Evolutionary conservation across 2,888 invertebrate species (phyloP), one percentile per base, ranked within the genome.

Genomic region (Orthonychiurus folsomi): DNA sequence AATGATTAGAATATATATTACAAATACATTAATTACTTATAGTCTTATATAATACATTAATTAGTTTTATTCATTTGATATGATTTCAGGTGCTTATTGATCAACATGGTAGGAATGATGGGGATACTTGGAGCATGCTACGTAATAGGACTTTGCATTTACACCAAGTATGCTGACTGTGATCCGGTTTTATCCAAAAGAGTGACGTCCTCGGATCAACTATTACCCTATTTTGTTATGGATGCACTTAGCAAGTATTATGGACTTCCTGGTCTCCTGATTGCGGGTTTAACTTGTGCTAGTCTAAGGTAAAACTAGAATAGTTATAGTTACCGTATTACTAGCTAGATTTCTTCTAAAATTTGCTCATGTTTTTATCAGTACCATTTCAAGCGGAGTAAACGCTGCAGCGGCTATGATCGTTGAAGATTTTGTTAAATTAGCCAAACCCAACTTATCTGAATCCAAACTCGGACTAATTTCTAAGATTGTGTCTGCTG

Each of bases 101-200:
- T 85, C 2, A 88, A 89, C 54, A 82, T 86, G 59, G 75, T 85
- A 62, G 87, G 90, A 1, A 80, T 94, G 66, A 84, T 87, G 65
- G 75, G 86, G 18, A 85, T 93, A 24, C 88, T 92, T 76, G 83
- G 86, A n/a, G 81, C 91, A 23, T 92, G 92, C 77, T 89, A 89
- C 77, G 83, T 89, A 75, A 90, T 88, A 12, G 94, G 94, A 5
- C 85, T 92, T 78, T 84, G 92, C 64, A 83, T 93, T 73, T 90
- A 88, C 71, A 84, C 86, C 9, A 84, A 86, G 75, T 94, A 93
- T 77, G 82, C 84, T 62, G 80, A 83, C 73, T 94, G 94, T 78
- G 93, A 94, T 81, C 93, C 93, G 1, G 78, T 91, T 68, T 79
- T 69, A n/a, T 75, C 75, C 23, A 75, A 61, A 58, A 50, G 18